Percentiles rank a stretch among this genome's conserved stretches.
Evolutionary conservation across 2,797 vertebrate genomes (phyloP).

Genomic region (Sebastes matsubarae): DNA sequence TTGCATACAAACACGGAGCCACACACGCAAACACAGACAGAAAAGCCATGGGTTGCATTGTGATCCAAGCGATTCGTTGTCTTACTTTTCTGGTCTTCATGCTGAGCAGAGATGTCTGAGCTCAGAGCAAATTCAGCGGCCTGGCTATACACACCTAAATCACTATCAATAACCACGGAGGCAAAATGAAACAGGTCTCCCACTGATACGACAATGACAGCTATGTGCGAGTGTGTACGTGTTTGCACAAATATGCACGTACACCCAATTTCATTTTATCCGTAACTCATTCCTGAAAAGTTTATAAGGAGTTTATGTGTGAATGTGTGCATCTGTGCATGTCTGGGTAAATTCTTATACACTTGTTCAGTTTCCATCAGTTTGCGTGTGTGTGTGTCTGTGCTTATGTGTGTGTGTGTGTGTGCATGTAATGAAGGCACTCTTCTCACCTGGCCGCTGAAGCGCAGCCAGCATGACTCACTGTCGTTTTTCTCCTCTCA

Average conservation of each 20-base stretch:
- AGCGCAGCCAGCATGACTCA: slow-evolving; percentile 58
- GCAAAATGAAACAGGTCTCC: slow-evolving; percentile 42
- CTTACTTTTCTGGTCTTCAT: slow-evolving; percentile 29
- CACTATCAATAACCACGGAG: slow-evolving; percentile 25
- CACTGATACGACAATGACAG: slow-evolving; percentile 16
- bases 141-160: slow-evolving; percentile 30
- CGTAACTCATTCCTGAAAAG: background rate
- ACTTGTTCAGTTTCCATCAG: background rate
- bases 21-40: background rate
- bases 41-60: slow-evolving; percentile 2
- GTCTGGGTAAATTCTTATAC: background rate
- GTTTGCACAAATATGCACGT: background rate
- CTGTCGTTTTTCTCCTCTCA: slow-evolving; percentile 50
- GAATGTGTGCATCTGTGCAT: background rate
- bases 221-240: background rate
- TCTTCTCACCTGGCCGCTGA: slow-evolving; percentile 50
- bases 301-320: background rate
- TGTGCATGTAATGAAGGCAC: slow-evolving; percentile 20
- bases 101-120: slow-evolving; percentile 36
- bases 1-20: background rate
- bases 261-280: background rate
- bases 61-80: slow-evolving; percentile 20
- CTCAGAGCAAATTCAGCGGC: slow-evolving; percentile 38
- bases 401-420: background rate
- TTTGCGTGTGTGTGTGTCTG: background rate